Evolutionary conservation across 2,888 invertebrate genomes (phyloP).

Genomic region (Drosophila conformis): DNA sequence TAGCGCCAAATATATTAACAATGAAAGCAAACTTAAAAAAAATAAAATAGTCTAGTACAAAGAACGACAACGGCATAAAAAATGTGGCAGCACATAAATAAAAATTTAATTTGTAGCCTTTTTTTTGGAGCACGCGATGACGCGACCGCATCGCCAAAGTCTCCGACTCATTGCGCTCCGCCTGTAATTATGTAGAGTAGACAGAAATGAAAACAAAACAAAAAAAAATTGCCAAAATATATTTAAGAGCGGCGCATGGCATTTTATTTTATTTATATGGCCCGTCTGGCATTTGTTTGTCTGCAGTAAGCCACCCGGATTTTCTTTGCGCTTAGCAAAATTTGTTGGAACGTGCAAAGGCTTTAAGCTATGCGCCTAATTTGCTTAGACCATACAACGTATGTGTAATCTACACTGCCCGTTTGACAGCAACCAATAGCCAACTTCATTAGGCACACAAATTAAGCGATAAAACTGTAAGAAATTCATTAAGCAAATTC

Average conservation of each 20-base stretch:
- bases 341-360: constrained; percentile 46
- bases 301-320: constrained; percentile 37
- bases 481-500: constrained; percentile 79
- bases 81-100: constrained; percentile 78
- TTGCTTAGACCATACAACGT: constrained; percentile 63
- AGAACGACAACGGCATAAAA: constrained; percentile 61
- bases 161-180: constrained; percentile 38
- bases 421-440: constrained; percentile 63
- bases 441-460: constrained; percentile 77
- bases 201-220: constrained; percentile 29
- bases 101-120: constrained; percentile 73
- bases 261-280: constrained; percentile 57
- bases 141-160: constrained; percentile 54
- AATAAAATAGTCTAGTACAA: constrained; percentile 49
- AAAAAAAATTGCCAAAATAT: constrained; percentile 38
- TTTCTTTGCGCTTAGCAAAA: constrained; percentile 57
- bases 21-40: constrained; percentile 37
- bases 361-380: constrained; percentile 37
- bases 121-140: constrained; percentile 67
- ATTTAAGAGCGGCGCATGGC: constrained; percentile 59
- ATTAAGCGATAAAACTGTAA: constrained; percentile 72
- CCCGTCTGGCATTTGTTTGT: constrained; percentile 62
- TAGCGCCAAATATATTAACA: constrained; percentile 69
- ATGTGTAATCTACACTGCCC: constrained; percentile 63
- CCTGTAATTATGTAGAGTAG: constrained; percentile 70